Conservation (phyloP, 2,113 vertebrate species). For the Ceyx margarethae region DNA sequence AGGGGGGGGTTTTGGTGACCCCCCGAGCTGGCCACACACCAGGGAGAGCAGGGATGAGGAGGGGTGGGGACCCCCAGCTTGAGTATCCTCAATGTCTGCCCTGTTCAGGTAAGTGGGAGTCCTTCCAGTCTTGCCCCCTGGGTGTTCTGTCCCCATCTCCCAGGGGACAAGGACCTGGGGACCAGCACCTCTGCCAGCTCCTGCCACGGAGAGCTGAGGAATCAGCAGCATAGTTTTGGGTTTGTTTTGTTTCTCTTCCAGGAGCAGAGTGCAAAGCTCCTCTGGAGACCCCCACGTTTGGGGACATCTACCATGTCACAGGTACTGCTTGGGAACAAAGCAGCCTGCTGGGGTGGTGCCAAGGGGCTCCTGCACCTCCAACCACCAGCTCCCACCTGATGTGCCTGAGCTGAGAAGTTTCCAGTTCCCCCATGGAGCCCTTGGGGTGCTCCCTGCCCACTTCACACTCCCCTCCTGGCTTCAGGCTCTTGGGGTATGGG, state of each 20-base stretch:
- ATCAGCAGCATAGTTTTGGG: fast-evolving
- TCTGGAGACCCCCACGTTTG: background rate
- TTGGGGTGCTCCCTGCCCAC: background rate
- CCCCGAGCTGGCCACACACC: background rate
- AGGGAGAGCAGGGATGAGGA: fast-evolving
- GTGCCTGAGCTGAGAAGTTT: background rate
- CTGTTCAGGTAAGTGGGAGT: background rate
- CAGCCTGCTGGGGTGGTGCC: fast-evolving
- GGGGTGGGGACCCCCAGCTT: fast-evolving
- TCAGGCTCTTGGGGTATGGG: background rate
- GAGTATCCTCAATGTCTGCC: background rate
- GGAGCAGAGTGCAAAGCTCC: background rate
- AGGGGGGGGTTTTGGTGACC: fast-evolving
- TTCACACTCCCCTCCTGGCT: fast-evolving
- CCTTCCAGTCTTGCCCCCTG: background rate
- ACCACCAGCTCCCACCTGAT: background rate
- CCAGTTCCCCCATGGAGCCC: background rate
- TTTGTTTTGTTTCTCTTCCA: background rate
- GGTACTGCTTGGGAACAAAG: fast-evolving
- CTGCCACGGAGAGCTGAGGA: fast-evolving
- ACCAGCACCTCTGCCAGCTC: background rate
- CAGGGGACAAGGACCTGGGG: background rate
- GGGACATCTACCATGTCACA: slow-evolving; percentile 41
- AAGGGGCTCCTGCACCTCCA: background rate
- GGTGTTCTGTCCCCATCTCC: background rate